Evolutionary conservation across 2,888 invertebrate species (phyloP).

Genomic region (Ochropacha duplaris): DNA sequence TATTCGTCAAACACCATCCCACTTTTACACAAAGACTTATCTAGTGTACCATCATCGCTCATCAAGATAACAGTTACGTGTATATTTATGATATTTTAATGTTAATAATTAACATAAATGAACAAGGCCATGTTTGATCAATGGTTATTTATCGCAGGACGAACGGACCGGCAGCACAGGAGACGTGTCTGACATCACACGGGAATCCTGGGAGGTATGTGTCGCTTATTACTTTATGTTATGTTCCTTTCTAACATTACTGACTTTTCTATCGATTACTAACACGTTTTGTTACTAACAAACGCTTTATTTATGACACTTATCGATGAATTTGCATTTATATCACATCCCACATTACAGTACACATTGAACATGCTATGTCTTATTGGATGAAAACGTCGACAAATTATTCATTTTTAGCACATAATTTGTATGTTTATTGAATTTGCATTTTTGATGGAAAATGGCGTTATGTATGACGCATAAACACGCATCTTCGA

Average conservation of each 20-base stretch:
- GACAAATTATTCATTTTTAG: conserved; percentile 28
- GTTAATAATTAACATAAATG: not conserved
- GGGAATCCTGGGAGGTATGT: conserved; percentile 97
- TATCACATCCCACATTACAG: conserved; percentile 68
- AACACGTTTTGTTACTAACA: conserved; percentile 53
- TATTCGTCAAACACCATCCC: conserved; percentile 26
- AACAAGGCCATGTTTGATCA: not conserved
- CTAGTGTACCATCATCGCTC: conserved; percentile 45
- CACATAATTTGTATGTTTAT: conserved; percentile 28
- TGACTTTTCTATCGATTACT: conserved; percentile 24
- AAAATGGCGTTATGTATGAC: conserved; percentile 9
- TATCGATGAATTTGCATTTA: conserved; percentile 55
- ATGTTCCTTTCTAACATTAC: conserved; percentile 13
- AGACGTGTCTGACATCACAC: conserved; percentile 90
- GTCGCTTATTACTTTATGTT: conserved; percentile 8
- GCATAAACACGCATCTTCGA: conserved; percentile 25
- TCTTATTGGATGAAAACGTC: conserved; percentile 36
- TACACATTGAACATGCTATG: conserved; percentile 70
- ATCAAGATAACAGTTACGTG: conserved; percentile 54
- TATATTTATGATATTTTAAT: conserved; percentile 30
- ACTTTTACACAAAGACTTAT: conserved; percentile 35
- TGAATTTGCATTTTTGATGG: conserved; percentile 28
- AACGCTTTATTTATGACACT: conserved; percentile 59
- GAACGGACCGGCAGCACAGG: conserved; percentile 86
- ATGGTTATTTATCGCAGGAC: conserved; percentile 57